Conservation (phyloP, 2,888 invertebrate species). For the Sinotaia quadrata region DNA sequence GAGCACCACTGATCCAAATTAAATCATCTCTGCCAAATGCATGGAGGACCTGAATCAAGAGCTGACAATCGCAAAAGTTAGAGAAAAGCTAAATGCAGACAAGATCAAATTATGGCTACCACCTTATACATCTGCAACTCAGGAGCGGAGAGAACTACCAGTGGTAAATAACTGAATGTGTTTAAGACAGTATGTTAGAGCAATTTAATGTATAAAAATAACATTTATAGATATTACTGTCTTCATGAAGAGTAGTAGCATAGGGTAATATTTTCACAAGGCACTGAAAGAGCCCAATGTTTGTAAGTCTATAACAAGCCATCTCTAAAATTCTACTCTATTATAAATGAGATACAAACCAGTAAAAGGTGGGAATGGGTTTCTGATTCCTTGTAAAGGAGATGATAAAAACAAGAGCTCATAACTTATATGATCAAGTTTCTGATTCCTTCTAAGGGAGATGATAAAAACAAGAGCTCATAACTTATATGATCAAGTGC, state of each 20-base stretch:
- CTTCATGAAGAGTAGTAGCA: neutral
- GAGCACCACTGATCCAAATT: no score
- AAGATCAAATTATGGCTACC: conserved; percentile 84
- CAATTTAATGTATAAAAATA: neutral
- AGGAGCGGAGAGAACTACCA: conserved; percentile 72
- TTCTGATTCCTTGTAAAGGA: neutral
- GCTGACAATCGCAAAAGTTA: conserved; percentile 14
- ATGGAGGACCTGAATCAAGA: conserved; percentile 1
- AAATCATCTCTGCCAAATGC: neutral
- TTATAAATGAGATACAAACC: no score
- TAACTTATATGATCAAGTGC: neutral
- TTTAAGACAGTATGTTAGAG: neutral
- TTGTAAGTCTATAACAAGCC: no score
- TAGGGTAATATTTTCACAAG: no score
- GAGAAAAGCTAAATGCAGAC: conserved; percentile 76
- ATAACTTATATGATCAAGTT: neutral
- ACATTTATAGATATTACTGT: neutral
- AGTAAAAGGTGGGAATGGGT: no score
- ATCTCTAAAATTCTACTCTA: no score
- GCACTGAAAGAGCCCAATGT: no score
- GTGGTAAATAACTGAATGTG: conserved; percentile 41
- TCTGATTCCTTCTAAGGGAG: neutral
- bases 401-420: no score
- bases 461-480: no score
- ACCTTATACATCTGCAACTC: conserved; percentile 78